Evolutionary conservation across 1,140 invertebrate genomes (phyloP).

Genomic region (Papilio polyxenes): DNA sequence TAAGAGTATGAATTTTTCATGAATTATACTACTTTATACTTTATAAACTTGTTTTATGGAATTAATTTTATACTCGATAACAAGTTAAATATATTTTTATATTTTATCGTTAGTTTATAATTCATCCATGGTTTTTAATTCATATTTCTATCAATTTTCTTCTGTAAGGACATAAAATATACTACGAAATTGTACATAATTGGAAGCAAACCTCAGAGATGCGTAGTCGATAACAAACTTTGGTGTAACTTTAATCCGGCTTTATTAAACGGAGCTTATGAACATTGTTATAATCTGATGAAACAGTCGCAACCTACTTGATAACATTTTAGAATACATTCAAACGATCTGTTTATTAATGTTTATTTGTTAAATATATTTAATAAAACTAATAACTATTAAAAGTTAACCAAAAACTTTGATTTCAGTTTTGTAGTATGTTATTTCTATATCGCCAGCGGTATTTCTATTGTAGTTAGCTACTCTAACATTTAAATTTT

Average conservation of each 20-base stretch:
- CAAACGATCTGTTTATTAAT: not conserved
- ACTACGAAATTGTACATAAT: not conserved
- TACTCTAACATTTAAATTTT: no score
- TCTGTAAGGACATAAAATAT: not conserved
- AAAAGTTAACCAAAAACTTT: not conserved
- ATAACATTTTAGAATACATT: not conserved
- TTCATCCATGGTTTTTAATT: not conserved
- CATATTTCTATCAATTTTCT: not conserved
- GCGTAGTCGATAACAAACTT: not conserved
- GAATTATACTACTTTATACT: conserved; percentile 40
- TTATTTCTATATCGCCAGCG: no score
- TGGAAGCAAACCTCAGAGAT: not conserved
- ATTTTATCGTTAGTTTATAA: not conserved
- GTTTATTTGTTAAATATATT: not conserved
- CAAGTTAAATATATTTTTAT: not conserved
- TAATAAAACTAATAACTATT: not conserved
- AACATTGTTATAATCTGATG: not conserved
- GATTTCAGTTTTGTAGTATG: no score
- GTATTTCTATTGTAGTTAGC: no score
- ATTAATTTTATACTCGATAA: conserved; percentile 44
- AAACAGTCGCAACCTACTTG: not conserved
- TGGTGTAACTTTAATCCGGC: not conserved
- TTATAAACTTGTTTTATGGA: conserved; percentile 68
- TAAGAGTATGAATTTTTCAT: conserved; percentile 21
- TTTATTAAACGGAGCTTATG: conserved; percentile 1